Base-by-base conservation (phyloP, 2,113 vertebrate genomes). In the Tragulus kanchil region DNA sequence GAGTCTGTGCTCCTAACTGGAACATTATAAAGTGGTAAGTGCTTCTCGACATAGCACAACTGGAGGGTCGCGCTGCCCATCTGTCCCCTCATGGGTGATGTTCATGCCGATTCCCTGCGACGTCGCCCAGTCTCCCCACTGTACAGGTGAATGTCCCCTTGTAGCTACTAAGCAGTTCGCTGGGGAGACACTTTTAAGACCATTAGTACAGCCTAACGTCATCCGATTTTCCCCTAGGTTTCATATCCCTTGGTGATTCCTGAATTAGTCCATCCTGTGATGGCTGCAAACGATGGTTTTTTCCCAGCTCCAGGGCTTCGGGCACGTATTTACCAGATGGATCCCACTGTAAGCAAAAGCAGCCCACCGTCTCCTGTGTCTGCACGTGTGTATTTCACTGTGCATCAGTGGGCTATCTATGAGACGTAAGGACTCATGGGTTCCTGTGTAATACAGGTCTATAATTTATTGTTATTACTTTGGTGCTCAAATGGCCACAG, bases 391-490 rank as follows among this genome's bases (percentile, higher is more conserved):
- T 85, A 94, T 90, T 89, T 96, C 78, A 58, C 16, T 88, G 15
- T 89, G 15, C 77, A 25, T 67, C 69, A 45, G 64, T 28, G 58
- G 52, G 52, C 77, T n/a, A 5, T 77, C 8, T 77, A 75, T 52
- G 50, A 52, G 10, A 8, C 10, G 11, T 96, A 36, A n/a, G 15
- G 50, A 87, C 12, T 58, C 65, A 45, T 2, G 31, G 56, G 23
- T 71, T 75, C 21, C 17, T 86, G 19, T 85, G 77, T 92, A 85
- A 8, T 77, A 25, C 42, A 64, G 17, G 26, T 17, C 54, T 93
- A 4, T 83, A 84, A 87, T 90, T 94, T 62, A 64, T 94, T 95
- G 67, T 45, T 59, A 81, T 85, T 71, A 81, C 91, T 95, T 82
- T 86, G 54, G 26, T 84, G 23, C 61, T 91, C 61, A 85, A 67